Percentiles rank a stretch among this genome's conserved stretches.
Evolutionary conservation across 1,140 invertebrate species (phyloP).

Genomic region (Venustaconcha ellipsiformis): DNA sequence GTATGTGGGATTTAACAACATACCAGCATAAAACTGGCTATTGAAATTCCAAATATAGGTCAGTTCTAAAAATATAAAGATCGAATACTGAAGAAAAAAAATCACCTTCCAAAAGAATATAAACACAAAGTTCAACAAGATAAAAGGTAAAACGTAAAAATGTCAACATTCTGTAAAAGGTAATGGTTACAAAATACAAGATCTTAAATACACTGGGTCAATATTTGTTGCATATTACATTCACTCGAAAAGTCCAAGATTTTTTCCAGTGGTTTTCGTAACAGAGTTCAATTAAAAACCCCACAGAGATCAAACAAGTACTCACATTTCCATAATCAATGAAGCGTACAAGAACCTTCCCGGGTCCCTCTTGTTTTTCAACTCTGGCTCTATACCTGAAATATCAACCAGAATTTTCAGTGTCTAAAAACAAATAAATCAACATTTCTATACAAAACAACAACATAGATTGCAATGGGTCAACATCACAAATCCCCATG

Average conservation of each 20-base stretch:
- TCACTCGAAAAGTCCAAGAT: no score
- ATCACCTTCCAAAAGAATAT: no score
- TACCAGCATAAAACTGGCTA: no score
- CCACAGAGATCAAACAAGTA: slow-evolving; percentile 9
- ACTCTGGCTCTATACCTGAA: slow-evolving; percentile 87
- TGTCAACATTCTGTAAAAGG: neutral
- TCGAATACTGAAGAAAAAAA: no score
- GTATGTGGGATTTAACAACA: no score
- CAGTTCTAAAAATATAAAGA: no score
- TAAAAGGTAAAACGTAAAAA: neutral
- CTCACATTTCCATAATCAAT: slow-evolving; percentile 95
- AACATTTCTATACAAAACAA: no score
- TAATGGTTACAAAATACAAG: neutral
- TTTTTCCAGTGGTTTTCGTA: neutral
- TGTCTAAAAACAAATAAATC: no score
- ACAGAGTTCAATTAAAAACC: neutral
- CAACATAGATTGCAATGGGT: no score
- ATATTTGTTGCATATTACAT: neutral
- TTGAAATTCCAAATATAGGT: no score
- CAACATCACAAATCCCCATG: no score
- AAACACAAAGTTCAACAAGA: neutral
- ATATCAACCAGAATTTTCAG: neutral
- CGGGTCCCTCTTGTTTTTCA: slow-evolving; percentile 81
- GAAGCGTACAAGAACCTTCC: slow-evolving; percentile 80
- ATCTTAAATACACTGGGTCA: neutral